Evolutionary conservation across 2,888 invertebrate species (phyloP).

Genomic region (Drosophila incognita): DNA sequence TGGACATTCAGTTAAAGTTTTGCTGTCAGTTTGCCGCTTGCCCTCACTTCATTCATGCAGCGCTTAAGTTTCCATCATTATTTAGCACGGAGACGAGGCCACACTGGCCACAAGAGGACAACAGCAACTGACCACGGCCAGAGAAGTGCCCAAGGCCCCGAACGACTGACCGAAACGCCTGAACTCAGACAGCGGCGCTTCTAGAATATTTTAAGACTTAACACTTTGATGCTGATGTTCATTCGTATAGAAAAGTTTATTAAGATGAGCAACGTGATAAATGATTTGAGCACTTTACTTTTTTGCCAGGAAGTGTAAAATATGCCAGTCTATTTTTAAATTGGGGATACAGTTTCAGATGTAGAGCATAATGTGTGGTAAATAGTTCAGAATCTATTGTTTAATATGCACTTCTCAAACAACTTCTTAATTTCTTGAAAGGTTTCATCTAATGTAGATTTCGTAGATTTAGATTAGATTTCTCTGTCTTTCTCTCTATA

Average conservation of each 20-base stretch:
- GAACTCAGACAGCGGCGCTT: conserved; percentile 20
- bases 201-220: conserved; percentile 47
- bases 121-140: conserved; percentile 47
- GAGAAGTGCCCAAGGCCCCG: conserved; percentile 20
- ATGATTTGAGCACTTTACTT: background rate
- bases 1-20: conserved; percentile 82
- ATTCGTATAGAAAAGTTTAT: conserved; percentile 4
- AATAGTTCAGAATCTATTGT: background rate
- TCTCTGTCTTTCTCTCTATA: background rate
- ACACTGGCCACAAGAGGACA: conserved; percentile 65
- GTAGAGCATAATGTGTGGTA: background rate
- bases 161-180: conserved; percentile 20
- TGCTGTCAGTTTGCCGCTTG: conserved; percentile 56
- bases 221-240: conserved; percentile 45
- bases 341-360: background rate
- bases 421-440: background rate
- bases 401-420: background rate
- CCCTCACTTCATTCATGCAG: conserved; percentile 54
- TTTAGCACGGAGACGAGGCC: conserved; percentile 74
- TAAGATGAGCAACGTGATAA: background rate
- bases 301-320: background rate
- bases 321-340: background rate
- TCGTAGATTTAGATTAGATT: background rate
- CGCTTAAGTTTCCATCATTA: conserved; percentile 79
- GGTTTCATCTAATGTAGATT: background rate